Conservation (phyloP, 2,797 vertebrate species). For the Pantherophis vulpinus region DNA sequence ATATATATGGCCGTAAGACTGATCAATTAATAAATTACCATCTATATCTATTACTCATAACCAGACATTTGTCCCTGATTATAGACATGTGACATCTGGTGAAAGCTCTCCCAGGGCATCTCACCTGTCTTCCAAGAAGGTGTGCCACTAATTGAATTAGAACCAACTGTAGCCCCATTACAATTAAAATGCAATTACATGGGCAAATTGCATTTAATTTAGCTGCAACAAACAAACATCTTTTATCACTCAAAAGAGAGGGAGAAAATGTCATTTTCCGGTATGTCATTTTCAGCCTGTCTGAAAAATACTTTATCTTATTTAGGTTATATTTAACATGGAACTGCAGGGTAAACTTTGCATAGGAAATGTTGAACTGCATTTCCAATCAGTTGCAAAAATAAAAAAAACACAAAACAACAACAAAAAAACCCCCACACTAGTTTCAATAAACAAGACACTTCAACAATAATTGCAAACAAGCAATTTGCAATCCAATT, state of each 20-base stretch:
- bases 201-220: slow-evolving; percentile 63
- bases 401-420: neutral
- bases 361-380: slow-evolving; percentile 4
- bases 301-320: slow-evolving; percentile 14
- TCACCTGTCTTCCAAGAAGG: slow-evolving; percentile 1
- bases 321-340: neutral
- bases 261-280: neutral
- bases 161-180: slow-evolving; percentile 51
- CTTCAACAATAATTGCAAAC: slow-evolving; percentile 32
- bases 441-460: slow-evolving; percentile 21
- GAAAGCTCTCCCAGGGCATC: neutral
- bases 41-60: neutral
- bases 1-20: neutral
- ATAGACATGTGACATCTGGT: rapidly evolving
- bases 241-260: slow-evolving; percentile 40
- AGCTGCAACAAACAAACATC: slow-evolving; percentile 52
- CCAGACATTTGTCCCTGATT: neutral
- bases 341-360: neutral
- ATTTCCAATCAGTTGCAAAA: neutral
- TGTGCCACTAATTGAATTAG: slow-evolving; percentile 65
- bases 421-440: neutral
- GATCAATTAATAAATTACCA: neutral
- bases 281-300: neutral
- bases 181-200: slow-evolving; percentile 74
- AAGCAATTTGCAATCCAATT: slow-evolving; percentile 5